These are phyloP conservation scores for Pherbina coryleti DNA, from an alignment of 2,888 invertebrate species.

Conservation along the genomic window DNA sequence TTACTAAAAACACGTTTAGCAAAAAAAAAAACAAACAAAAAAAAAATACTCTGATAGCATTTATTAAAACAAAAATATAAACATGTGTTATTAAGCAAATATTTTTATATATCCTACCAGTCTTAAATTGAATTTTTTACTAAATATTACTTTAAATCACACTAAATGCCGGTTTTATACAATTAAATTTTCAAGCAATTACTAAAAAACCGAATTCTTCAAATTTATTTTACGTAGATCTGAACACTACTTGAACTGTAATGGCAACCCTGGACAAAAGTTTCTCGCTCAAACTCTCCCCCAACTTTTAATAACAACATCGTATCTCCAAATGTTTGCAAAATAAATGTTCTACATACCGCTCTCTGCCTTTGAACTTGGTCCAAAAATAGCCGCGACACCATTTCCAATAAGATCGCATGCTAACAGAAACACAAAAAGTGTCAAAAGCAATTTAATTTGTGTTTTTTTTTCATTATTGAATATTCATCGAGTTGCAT, in stretches of 20 bases:
- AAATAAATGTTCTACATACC: constrained; percentile 53
- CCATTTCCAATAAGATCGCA: constrained; percentile 76
- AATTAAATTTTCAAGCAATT: no score
- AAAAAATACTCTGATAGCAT: no score
- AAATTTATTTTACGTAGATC: no score
- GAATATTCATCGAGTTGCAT: not conserved
- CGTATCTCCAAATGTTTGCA: not conserved
- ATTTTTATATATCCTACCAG: no score
- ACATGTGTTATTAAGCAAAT: no score
- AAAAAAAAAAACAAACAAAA: no score
- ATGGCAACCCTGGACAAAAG: not conserved
- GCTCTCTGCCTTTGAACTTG: constrained; percentile 67
- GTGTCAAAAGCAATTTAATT: not conserved
- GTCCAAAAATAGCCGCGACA: constrained; percentile 82
- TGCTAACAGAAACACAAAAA: constrained; percentile 69
- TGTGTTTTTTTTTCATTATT: not conserved
- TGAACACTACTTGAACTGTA: not conserved
- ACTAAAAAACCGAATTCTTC: no score
- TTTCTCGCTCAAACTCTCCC: not conserved
- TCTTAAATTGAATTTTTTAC: no score
- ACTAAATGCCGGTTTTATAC: no score
- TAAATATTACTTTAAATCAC: no score
- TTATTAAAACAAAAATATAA: no score
- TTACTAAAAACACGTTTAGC: no score
- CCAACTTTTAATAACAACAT: not conserved